Percentiles rank a stretch among this genome's conserved stretches.
Conservation (phyloP, 2,113 vertebrate genomes). For the Stegostoma tigrinum region DNA sequence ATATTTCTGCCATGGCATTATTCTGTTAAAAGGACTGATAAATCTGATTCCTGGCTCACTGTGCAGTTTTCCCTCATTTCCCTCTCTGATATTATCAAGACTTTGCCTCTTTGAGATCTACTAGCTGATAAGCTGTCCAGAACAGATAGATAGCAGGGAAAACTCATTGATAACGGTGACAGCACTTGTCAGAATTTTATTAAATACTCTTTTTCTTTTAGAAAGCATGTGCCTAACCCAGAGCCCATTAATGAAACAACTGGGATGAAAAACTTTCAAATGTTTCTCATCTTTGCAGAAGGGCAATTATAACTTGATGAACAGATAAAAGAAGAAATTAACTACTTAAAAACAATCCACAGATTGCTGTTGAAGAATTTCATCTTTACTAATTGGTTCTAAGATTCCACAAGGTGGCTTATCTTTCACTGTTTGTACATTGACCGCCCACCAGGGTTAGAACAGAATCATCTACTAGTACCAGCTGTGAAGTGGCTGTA, state of each 20-base stretch:
- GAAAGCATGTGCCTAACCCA: neutral
- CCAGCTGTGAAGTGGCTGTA: neutral
- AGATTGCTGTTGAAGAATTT: neutral
- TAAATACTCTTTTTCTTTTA: neutral
- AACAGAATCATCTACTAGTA: neutral
- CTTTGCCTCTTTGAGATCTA: neutral
- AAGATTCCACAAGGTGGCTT: neutral
- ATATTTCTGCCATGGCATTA: neutral
- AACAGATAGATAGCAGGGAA: neutral
- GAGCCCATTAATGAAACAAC: neutral
- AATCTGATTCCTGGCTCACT: neutral
- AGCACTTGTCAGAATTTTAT: neutral
- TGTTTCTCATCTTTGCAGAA: neutral
- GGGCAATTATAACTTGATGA: neutral
- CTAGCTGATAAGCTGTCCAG: neutral
- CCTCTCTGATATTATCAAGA: neutral
- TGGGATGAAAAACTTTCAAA: neutral
- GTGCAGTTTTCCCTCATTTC: neutral
- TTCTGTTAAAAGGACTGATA: neutral
- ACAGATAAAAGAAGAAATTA: neutral
- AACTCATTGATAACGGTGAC: neutral
- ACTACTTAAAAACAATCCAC: neutral
- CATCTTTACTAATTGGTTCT: neutral
- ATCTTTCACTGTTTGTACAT: neutral
- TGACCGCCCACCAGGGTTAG: neutral